A percentile compares a stretch with the other conserved stretches of the same genome.
Conservation (phyloP, 2,797 vertebrate species). For the Menidia menidia region DNA sequence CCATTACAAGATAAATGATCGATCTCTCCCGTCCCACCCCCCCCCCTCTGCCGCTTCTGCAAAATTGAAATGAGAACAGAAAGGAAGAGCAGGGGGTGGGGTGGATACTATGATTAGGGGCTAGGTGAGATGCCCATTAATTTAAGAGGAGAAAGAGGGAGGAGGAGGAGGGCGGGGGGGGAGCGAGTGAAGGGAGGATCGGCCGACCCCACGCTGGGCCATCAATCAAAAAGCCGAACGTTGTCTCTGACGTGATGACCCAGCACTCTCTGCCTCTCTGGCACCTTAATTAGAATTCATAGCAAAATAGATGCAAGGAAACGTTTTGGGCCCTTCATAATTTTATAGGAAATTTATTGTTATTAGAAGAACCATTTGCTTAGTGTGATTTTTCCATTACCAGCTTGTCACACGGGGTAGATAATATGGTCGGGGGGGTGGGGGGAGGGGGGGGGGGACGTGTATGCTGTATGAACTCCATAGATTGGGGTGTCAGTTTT, state of each 20-base stretch:
- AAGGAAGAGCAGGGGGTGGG: slow-evolving; percentile 39
- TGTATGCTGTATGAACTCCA: slow-evolving; percentile 85
- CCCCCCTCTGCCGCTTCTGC: slow-evolving; percentile 78
- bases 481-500: slow-evolving; percentile 97
- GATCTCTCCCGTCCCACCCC: slow-evolving; percentile 91
- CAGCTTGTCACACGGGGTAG: slow-evolving; percentile 96
- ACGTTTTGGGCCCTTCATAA: slow-evolving; percentile 96
- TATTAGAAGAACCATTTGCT: slow-evolving; percentile 99
- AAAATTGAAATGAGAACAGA: slow-evolving; percentile 97
- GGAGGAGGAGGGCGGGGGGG: slow-evolving; percentile 76
- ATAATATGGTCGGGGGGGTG: slow-evolving; percentile 88
- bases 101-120: slow-evolving; percentile 90
- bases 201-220: slow-evolving; percentile 86
- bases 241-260: slow-evolving; percentile 94
- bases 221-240: slow-evolving; percentile 90
- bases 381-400: slow-evolving; percentile 99
- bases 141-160: slow-evolving; percentile 83
- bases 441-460: slow-evolving; percentile 39
- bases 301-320: slow-evolving; percentile 99
- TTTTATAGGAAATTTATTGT: slow-evolving; percentile 99
- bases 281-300: slow-evolving; percentile 98
- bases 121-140: slow-evolving; percentile 93
- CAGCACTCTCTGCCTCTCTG: slow-evolving; percentile 93
- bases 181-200: slow-evolving; percentile 82
- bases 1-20: slow-evolving; percentile 99